Evolutionary conservation across 37 sponge, comb jelly and placozoan genomes (phyloP), one percentile per base, ranked within the genome.

Genomic region (Cliona cf. orientalis): DNA sequence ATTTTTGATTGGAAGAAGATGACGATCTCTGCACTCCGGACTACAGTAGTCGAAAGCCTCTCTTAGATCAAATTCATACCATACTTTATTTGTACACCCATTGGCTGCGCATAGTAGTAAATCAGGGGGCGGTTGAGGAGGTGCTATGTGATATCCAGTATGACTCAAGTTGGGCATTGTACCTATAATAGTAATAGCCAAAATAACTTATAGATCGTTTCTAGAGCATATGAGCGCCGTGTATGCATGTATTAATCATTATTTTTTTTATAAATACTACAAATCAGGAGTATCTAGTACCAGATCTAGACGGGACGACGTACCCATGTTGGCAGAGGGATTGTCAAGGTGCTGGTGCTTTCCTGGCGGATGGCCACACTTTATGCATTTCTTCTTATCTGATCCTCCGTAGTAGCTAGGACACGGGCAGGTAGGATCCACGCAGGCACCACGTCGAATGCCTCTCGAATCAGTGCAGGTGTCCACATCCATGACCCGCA

Each of bases 11-110:
- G 74, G 80, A 26, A 87, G 68, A 14, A 69, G 35, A 41, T 87
- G 80, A 2, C 37, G 55, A 40, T 87, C 75, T 39, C 87, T 61
- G 55, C 87, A 87, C 42, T 56, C 37, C 0, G 68, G 80, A 80
- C 67, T 66, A 44, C 87, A 86, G 73, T 86, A 86, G 21, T 72
- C 53, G 35, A 86, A 86, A 21, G 32, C 35, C 17, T 56, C 42
- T 61, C 74, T 74, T 5, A 79, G 21, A 9, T 36, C 21, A 28
- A 42, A 23, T 57, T 87, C 87, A 36, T 22, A 42, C 37, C 62
- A 46, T 2, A 64, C 45, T 5, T 49, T 70, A 11, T 66, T 80
- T 21, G 32, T 21, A 41, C 82, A 88, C 56, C 67, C 81, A 59
- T 17, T 3, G 1, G 49, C 68, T 29, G 29, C 14, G 39, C 80